Evolutionary conservation across 2,888 invertebrate species (phyloP), one percentile per base, ranked within the genome.

Genomic region (Drosophila paranaensis): DNA sequence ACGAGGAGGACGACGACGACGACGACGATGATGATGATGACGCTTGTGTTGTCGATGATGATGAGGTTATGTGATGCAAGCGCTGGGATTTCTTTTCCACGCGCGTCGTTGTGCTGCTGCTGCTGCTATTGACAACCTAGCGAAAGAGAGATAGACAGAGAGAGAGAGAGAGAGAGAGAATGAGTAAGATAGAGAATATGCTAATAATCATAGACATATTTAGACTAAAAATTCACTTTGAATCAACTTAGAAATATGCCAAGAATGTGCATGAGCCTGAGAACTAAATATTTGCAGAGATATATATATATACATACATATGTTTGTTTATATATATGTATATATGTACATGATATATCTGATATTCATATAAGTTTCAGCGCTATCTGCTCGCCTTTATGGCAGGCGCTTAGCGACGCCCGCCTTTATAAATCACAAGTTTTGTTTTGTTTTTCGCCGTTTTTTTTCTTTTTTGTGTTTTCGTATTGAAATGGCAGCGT

Each of bases 51-150:
- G 92, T 91, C 60, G 94, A 93, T 46, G 88, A 90, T 48, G 87
- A 90, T 66, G 79, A 91, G 63, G 92, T 92, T 46, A 92, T 92
- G 82, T 91, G 93, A 88, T 92, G 93, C 73, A 91, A 81, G 75
- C 90, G 93, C 82, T 90, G 92, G 58, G 91, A 92, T 88, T 92
- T 92, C 82, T 93, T 93, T 80, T 92, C 92, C 74, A 93, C 92
- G 54, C 93, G 92, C 77, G 92, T 93, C 82, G 93, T 93, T 79
- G 93, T 92, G 88, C 92, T 92, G 73, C 89, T 86, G 81, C 93
- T 93, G 82, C 93, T 93, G 88, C 93, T 93, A 63, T 93, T 93
- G 57, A 93, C 92, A 80, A 93, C 93, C 93, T 93, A 67, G 9
- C 6, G 6, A 46, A 2, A 25, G 5, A n/a, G 3, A 70, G 79